Percentiles rank a stretch among this genome's conserved stretches.
phyloP scores from a whole-genome alignment of 2,113 vertebrate genomes.

The Epinephelus lanceolatus region DNA sequence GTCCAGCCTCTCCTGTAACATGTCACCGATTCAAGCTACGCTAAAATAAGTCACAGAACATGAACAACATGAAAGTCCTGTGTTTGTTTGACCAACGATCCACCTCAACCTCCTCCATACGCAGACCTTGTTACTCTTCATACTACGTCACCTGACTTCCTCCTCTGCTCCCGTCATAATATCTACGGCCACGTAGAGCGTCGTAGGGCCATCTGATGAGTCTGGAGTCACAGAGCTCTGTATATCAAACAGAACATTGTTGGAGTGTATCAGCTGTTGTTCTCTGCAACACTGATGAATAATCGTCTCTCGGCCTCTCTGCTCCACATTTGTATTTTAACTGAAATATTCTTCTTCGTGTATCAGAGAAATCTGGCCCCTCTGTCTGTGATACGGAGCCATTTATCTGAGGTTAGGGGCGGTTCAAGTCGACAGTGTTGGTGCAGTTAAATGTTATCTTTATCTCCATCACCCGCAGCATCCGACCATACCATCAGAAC shows the following conservation, averaged over 20 bases:
- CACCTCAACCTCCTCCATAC: too few relatives aligned
- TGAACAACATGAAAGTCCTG: too few relatives aligned
- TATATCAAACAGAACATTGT: neutral
- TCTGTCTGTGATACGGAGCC: neutral
- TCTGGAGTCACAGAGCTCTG: too few relatives aligned
- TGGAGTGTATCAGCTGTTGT: neutral
- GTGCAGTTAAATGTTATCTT: conserved; percentile 38
- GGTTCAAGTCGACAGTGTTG: conserved; percentile 44
- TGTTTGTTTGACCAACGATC: too few relatives aligned
- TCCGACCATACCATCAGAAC: conserved; percentile 39
- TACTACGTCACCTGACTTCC: too few relatives aligned
- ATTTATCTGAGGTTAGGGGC: conserved; percentile 18
- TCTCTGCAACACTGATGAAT: neutral
- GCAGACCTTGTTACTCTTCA: too few relatives aligned
- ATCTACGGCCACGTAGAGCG: too few relatives aligned
- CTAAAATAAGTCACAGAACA: too few relatives aligned
- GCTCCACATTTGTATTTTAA: neutral
- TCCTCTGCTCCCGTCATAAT: too few relatives aligned
- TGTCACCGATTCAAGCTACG: too few relatives aligned
- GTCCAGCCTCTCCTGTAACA: too few relatives aligned
- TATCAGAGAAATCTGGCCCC: neutral
- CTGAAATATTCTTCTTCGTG: neutral
- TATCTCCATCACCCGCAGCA: conserved; percentile 27
- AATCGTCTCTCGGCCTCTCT: neutral
- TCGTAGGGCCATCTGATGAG: too few relatives aligned